Conservation (phyloP, 2,888 invertebrate species). For the Ichneumoninae sp. region DNA sequence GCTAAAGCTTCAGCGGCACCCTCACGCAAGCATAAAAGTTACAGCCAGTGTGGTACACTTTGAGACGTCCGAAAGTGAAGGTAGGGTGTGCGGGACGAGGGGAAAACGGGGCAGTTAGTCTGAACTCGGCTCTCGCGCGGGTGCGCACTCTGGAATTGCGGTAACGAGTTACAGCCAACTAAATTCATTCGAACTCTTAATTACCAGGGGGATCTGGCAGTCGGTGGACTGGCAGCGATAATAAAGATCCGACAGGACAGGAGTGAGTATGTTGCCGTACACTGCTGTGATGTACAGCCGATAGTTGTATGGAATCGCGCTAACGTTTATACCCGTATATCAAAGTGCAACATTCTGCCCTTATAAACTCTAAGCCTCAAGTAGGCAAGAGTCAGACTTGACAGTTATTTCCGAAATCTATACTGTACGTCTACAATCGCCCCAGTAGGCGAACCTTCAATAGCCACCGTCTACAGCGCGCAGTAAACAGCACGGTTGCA, state of each 20-base stretch:
- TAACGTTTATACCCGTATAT: background rate
- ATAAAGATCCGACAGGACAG: constrained; percentile 56
- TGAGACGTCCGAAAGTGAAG: constrained; percentile 54
- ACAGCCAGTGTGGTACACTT: constrained; percentile 62
- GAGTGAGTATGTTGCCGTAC: constrained; percentile 7
- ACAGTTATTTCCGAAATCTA: too few species aligned
- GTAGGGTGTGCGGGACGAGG: constrained; percentile 9
- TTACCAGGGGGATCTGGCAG: constrained; percentile 43
- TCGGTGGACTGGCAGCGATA: constrained; percentile 51
- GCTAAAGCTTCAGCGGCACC: constrained; percentile 54
- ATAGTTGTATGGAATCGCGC: background rate
- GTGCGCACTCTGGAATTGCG: constrained; percentile 52
- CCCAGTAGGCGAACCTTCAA: too few species aligned
- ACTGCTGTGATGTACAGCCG: background rate
- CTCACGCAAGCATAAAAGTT: constrained; percentile 69
- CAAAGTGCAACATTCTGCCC: too few species aligned
- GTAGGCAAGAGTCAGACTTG: too few species aligned
- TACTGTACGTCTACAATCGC: too few species aligned
- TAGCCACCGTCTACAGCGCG: background rate
- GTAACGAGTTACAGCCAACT: constrained; percentile 63
- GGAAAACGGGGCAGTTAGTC: constrained; percentile 48
- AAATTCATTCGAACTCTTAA: constrained; percentile 66
- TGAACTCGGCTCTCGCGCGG: constrained; percentile 22
- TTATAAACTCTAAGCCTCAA: too few species aligned
- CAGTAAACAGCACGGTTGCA: background rate